Conservation (phyloP, 2,888 invertebrate species). For the Dicyrtoma fusca region DNA sequence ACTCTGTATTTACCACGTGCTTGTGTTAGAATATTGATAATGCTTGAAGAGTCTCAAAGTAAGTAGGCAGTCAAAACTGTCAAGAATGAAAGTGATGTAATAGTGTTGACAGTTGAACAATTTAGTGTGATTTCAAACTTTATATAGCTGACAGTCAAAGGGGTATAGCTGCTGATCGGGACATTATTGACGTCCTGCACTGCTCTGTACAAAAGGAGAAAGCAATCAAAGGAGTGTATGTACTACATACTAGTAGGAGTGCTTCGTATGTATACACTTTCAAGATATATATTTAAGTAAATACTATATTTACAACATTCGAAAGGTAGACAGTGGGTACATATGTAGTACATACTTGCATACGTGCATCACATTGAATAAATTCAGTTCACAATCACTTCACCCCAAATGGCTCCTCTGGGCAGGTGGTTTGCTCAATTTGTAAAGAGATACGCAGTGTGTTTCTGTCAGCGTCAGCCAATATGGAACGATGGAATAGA, state of each 20-base stretch:
- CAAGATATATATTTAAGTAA: constrained; percentile 3
- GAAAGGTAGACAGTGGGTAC: too few relatives aligned
- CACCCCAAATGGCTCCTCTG: background rate
- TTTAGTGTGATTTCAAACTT: constrained; percentile 2
- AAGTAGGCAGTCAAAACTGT: background rate
- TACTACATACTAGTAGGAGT: too few relatives aligned
- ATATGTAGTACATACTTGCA: too few relatives aligned
- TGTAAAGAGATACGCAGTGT: constrained; percentile 10
- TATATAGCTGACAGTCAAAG: background rate
- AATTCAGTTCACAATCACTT: constrained; percentile 12
- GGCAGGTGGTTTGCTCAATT: constrained; percentile 10
- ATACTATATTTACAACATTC: too few relatives aligned
- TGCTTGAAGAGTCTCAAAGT: too few relatives aligned
- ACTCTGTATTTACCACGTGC: too few relatives aligned
- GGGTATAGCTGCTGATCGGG: constrained; percentile 4
- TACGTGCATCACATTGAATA: too few relatives aligned
- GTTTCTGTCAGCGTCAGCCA: constrained; percentile 26
- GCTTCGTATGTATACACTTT: background rate
- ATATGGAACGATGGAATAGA: background rate
- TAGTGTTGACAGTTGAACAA: constrained; percentile 7
- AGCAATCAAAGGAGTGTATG: constrained; percentile 24
- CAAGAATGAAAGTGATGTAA: background rate
- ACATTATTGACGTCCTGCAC: background rate
- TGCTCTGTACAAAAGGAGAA: constrained; percentile 8
- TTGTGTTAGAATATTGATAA: too few relatives aligned